phyloP scores from a whole-genome alignment of 2,888 invertebrate species.

The Drosophila fungiperda region DNA sequence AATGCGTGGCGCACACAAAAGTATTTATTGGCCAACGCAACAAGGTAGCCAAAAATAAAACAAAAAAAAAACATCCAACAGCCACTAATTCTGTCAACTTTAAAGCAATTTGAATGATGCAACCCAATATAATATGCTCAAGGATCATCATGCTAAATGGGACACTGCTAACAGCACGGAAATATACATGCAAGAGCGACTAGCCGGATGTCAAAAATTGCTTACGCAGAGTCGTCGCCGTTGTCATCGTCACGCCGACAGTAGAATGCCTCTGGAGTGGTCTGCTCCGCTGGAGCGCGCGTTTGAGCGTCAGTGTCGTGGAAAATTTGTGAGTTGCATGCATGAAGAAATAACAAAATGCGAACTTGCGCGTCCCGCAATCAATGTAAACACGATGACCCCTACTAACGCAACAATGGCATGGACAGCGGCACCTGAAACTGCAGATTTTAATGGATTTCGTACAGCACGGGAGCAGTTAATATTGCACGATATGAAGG shows the following conservation, averaged over 20 bases:
- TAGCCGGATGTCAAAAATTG: conserved; percentile 31
- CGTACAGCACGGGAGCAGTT: conserved; percentile 81
- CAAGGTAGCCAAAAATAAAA: conserved; percentile 32
- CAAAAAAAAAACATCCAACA: background rate
- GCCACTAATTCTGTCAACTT: background rate
- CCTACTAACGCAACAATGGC: background rate
- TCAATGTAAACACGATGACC: background rate
- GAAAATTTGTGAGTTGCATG: conserved; percentile 50
- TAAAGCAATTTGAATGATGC: conserved; percentile 34
- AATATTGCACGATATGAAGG: conserved; percentile 68
- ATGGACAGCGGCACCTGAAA: background rate
- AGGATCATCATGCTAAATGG: conserved; percentile 51
- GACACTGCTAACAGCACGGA: conserved; percentile 1
- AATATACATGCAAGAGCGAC: conserved; percentile 26
- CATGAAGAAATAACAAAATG: conserved; percentile 24
- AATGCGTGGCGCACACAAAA: conserved; percentile 69
- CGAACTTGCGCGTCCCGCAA: background rate
- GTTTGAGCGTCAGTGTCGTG: conserved; percentile 46
- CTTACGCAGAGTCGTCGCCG: conserved; percentile 30
- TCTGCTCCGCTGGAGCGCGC: background rate
- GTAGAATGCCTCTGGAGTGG: background rate
- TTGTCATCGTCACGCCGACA: conserved; percentile 6
- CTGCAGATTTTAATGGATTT: conserved; percentile 49
- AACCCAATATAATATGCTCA: conserved; percentile 6
- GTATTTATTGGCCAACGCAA: conserved; percentile 52